Evolutionary conservation across 2,888 invertebrate species (phyloP).

Genomic region (Gari tellinella): DNA sequence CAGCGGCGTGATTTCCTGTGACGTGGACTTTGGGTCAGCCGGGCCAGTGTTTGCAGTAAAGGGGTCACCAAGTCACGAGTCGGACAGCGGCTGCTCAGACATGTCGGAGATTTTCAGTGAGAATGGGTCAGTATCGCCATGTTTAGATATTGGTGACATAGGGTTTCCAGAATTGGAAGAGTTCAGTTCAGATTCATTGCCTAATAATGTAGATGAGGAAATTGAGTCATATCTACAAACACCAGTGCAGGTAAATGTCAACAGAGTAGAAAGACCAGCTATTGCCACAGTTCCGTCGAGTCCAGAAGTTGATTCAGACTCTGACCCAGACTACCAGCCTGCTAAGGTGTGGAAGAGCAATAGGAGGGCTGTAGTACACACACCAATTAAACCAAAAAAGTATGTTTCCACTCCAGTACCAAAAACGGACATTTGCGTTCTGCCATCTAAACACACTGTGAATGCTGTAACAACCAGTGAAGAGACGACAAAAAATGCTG

Average conservation of each 20-base stretch:
- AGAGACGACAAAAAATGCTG: not conserved
- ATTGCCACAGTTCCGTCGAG: no score
- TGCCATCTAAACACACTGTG: not conserved
- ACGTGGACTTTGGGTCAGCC: constrained; percentile 51
- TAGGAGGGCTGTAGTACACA: no score
- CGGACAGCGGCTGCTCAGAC: constrained; percentile 75
- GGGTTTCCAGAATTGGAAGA: constrained; percentile 23
- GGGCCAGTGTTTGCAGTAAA: not conserved
- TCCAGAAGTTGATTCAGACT: no score
- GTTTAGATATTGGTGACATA: no score
- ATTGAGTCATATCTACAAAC: constrained; percentile 30
- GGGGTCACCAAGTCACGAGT: constrained; percentile 75
- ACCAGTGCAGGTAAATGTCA: not conserved
- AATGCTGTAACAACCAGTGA: not conserved
- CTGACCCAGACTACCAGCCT: no score
- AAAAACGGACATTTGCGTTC: not conserved
- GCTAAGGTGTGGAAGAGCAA: no score
- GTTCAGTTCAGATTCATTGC: constrained; percentile 6
- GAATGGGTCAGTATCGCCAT: no score
- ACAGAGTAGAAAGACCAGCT: no score
- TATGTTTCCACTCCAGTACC: no score
- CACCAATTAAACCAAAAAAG: no score
- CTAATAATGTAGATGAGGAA: constrained; percentile 28
- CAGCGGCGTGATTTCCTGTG: constrained; percentile 38
- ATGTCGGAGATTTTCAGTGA: constrained; percentile 54